Evolutionary conservation across 2,888 invertebrate species (phyloP).

Genomic region (Argyresthia albistria): DNA sequence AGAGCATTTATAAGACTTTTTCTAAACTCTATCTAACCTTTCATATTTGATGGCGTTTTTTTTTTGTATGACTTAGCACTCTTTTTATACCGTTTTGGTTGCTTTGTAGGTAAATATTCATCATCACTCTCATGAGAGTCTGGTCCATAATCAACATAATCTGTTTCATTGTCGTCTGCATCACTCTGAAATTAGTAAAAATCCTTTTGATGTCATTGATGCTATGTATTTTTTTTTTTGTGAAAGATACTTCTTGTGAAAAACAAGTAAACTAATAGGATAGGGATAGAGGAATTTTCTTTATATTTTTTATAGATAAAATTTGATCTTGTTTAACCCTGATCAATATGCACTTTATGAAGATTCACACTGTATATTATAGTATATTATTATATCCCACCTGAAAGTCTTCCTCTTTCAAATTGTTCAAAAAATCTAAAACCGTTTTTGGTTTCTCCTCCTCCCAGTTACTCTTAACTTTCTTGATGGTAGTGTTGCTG

Average conservation of each 20-base stretch:
- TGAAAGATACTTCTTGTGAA: too few species aligned
- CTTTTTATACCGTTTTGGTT: conserved; percentile 8
- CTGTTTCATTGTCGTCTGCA: conserved; percentile 15
- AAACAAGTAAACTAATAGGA: too few species aligned
- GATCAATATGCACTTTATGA: too few species aligned
- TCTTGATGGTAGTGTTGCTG: conserved; percentile 17
- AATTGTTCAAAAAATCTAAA: conserved; percentile 29
- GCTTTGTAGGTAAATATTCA: conserved; percentile 13
- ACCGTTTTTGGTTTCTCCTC: conserved; percentile 19
- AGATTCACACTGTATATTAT: too few species aligned
- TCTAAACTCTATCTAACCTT: too few species aligned
- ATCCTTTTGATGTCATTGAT: background rate
- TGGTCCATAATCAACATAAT: conserved; percentile 12
- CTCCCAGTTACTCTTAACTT: conserved; percentile 11
- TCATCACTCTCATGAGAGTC: conserved; percentile 14
- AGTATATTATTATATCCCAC: background rate
- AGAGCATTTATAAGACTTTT: too few species aligned
- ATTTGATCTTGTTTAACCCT: too few species aligned
- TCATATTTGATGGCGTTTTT: background rate
- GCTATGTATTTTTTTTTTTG: too few species aligned
- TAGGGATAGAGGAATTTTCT: too few species aligned
- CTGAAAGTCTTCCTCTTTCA: conserved; percentile 22
- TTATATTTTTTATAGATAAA: too few species aligned
- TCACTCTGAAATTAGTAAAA: conserved; percentile 11
- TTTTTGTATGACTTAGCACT: conserved; percentile 5